phyloP scores from a whole-genome alignment of 1,140 invertebrate species.

The Aphidius gifuensis region DNA sequence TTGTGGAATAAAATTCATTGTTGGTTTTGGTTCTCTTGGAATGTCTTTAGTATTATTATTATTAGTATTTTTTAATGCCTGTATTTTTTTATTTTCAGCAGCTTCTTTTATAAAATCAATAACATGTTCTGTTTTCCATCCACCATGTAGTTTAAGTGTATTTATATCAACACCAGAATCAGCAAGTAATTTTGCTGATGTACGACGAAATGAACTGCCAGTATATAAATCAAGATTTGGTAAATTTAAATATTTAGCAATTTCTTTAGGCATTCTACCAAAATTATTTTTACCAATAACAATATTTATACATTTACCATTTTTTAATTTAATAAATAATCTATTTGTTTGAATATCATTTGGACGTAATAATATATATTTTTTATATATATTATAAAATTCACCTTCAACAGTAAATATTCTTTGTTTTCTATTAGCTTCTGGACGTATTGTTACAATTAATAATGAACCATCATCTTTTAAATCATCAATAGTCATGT shows the following conservation, averaged over 20 bases:
- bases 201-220: not conserved
- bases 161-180: not conserved
- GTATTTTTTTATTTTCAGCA: too few relatives aligned
- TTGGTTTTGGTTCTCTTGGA: too few relatives aligned
- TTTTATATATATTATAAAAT: constrained; percentile 26
- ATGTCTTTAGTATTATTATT: too few relatives aligned
- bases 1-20: too few relatives aligned
- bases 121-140: not conserved
- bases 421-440: constrained; percentile 20
- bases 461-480: constrained; percentile 19
- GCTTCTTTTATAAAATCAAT: too few relatives aligned
- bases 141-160: not conserved
- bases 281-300: constrained; percentile 29
- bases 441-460: constrained; percentile 19
- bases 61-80: too few relatives aligned
- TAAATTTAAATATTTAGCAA: constrained; percentile 13
- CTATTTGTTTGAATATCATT: not conserved
- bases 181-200: constrained; percentile 1
- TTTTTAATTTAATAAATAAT: constrained; percentile 36
- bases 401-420: constrained; percentile 22
- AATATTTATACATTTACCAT: constrained; percentile 34
- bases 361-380: constrained; percentile 26
- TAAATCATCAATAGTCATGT: constrained; percentile 19
- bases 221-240: constrained; percentile 4
- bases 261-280: constrained; percentile 24